These are phyloP conservation scores for Tetropium fuscum DNA, from an alignment of 2,888 invertebrate species.

Conservation along the genomic window DNA sequence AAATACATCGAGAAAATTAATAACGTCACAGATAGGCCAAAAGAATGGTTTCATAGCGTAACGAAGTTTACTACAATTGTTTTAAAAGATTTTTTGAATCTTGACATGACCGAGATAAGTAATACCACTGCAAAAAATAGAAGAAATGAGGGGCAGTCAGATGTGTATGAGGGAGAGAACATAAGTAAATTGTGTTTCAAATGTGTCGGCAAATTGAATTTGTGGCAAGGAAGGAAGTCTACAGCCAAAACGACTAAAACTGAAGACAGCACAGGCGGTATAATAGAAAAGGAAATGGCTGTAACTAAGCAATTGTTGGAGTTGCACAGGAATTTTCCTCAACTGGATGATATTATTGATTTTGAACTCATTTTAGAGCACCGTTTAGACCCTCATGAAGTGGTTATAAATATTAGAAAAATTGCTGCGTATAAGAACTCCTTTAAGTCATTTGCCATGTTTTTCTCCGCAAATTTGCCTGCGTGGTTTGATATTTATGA, in stretches of 20 bases:
- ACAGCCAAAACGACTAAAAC: conserved; percentile 44
- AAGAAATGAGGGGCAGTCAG: conserved; percentile 57
- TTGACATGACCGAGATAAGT: conserved; percentile 47
- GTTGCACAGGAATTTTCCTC: conserved; percentile 38
- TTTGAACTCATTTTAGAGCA: conserved; percentile 57
- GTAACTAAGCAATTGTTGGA: conserved; percentile 58
- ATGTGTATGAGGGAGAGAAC: conserved; percentile 57
- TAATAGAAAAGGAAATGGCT: conserved; percentile 60
- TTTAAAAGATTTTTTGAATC: conserved; percentile 41
- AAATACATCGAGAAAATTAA: conserved; percentile 30
- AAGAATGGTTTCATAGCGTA: conserved; percentile 41
- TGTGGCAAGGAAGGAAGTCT: conserved; percentile 59
- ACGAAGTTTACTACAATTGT: conserved; percentile 39
- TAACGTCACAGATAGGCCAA: conserved; percentile 6
- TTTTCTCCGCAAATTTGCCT: conserved; percentile 54
- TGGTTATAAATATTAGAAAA: conserved; percentile 54
- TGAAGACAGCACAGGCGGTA: conserved; percentile 42
- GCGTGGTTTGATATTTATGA: conserved; percentile 52
- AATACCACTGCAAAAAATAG: conserved; percentile 53
- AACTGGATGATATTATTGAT: conserved; percentile 50
- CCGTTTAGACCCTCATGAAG: conserved; percentile 48
- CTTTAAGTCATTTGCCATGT: conserved; percentile 55
- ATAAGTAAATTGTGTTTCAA: not conserved
- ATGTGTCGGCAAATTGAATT: conserved; percentile 47
- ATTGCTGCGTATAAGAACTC: conserved; percentile 51